Evolutionary conservation across 2,113 vertebrate genomes (phyloP).

Genomic region (Proteles cristata): DNA sequence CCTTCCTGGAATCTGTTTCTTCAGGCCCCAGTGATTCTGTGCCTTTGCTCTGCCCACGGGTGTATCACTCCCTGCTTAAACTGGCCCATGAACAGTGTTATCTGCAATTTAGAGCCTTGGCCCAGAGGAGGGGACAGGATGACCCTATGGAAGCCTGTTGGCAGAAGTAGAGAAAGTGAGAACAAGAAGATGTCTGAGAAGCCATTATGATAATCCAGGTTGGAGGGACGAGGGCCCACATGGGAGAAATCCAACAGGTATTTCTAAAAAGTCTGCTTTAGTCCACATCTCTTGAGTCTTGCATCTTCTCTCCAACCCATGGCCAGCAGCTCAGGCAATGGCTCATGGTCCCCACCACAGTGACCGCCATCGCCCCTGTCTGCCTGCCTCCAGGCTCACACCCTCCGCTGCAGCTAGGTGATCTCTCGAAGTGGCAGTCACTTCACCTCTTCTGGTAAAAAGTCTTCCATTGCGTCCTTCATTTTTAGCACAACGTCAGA

Average conservation of each 20-base stretch:
- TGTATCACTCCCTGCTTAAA: not conserved
- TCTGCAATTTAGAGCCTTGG: not conserved
- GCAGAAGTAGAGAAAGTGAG: no score
- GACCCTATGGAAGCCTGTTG: rapidly evolving
- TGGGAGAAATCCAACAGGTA: not conserved
- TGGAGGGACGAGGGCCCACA: not conserved
- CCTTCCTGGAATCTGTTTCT: not conserved
- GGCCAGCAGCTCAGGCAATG: not conserved
- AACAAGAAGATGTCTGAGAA: not conserved
- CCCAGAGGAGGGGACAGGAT: not conserved
- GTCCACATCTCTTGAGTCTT: not conserved
- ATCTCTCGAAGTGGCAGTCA: not conserved
- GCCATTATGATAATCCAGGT: not conserved
- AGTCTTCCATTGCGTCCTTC: not conserved
- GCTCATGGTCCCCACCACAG: not conserved
- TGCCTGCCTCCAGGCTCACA: not conserved
- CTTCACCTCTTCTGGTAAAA: not conserved
- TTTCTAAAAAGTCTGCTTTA: not conserved
- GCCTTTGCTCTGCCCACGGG: not conserved
- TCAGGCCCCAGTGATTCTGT: not conserved
- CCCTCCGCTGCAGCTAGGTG: not conserved
- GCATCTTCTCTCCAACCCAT: not conserved
- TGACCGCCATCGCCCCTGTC: rapidly evolving
- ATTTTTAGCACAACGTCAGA: not conserved
- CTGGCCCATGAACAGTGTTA: not conserved